Base-by-base conservation (phyloP, 2,113 vertebrate genomes). In the Elaphurus davidianus region DNA sequence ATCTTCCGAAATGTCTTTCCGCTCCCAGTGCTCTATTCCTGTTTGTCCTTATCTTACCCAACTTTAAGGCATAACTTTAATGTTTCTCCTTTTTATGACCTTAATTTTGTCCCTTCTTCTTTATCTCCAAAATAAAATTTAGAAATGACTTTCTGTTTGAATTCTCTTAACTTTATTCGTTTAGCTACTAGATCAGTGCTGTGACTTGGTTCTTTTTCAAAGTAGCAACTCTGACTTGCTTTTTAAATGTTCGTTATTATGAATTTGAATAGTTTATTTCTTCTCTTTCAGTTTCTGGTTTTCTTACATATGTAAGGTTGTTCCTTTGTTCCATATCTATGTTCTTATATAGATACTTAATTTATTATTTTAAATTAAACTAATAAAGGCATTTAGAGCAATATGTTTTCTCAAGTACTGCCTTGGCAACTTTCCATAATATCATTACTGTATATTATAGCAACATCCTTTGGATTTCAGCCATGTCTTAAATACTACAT, bases 141-240 rank as follows among this genome's bases (percentile, higher is more conserved):
- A 50, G 27, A 84, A 97, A 81, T 91, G 83, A 21, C 23, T 87
- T 43, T 54, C 25, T 96, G 36, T 71, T 33, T 83, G 21, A 55
- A 40, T 76, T 95, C 17, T 92, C 54, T 54, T 40, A 6, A n/a
- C 74, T 90, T 74, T 36, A n/a, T 91, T 60, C 15, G 52, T 92
- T 91, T 55, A 91, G 28, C 50, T 93, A 71, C 50, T 86, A 71
- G 19, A 83, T 71, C 15, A 83, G 16, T 57, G 74, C 10, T 74
- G 8, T 95, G 9, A 90, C 90, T 95, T 93, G 40, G 45, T 95
- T 97, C 59, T 90, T 95, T 97, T 96, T 91, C 83, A 91, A 91
- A 91, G 10, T 82, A 91, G 23, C 28, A 81, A 86, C 40, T 89
- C 54, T 83, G 50, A 82, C 36, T 88, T 90, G 55, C 10, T 90